These are phyloP conservation scores for Actenoides hombroni DNA, from an alignment of 2,113 vertebrate genomes.

Conservation along the genomic window DNA sequence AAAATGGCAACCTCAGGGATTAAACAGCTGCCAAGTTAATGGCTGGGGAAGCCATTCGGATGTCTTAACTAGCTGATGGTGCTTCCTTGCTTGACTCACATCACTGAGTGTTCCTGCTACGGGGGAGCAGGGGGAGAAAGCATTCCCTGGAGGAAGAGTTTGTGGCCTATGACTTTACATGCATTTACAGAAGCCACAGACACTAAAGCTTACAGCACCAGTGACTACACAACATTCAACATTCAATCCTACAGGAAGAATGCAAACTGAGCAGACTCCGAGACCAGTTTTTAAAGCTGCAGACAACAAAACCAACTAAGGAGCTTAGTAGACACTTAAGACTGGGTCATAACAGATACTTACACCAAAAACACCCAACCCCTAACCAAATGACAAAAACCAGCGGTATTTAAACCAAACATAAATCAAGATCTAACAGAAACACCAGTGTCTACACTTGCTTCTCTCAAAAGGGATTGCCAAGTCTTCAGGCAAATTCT, in stretches of 20 bases:
- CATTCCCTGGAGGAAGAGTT: slow-evolving; percentile 30
- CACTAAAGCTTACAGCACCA: not conserved
- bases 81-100: slow-evolving; percentile 21
- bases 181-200: not conserved
- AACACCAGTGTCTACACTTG: not conserved
- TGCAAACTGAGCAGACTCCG: not conserved
- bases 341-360: not conserved
- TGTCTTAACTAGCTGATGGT: slow-evolving; percentile 27
- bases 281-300: not conserved
- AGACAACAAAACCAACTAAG: not conserved
- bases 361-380: not conserved
- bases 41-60: not conserved
- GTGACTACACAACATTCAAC: not conserved
- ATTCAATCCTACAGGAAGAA: not conserved
- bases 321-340: not conserved
- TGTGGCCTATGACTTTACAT: not conserved
- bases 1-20: slow-evolving; percentile 50
- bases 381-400: no score
- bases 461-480: not conserved
- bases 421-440: not conserved
- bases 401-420: not conserved
- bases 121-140: not conserved
- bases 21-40: slow-evolving; percentile 44
- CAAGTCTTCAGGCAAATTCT: not conserved
- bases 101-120: not conserved